Evolutionary conservation across 2,113 vertebrate species (phyloP), one percentile per base, ranked within the genome.

Genomic region (Nesogale talazaci): DNA sequence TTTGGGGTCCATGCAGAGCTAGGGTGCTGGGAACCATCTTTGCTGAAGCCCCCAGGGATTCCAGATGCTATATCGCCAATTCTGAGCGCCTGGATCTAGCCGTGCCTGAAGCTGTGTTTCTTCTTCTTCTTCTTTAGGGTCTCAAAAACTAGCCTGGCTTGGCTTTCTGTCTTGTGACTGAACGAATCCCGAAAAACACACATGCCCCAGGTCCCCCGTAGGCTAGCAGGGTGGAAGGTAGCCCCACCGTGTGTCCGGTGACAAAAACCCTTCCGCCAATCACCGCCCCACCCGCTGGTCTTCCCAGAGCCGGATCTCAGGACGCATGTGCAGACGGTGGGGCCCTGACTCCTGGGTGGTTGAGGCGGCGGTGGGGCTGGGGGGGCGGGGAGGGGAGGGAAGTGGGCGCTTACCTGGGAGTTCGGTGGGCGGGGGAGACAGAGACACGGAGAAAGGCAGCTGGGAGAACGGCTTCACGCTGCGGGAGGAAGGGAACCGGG

Each of bases 391-490:
- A 40, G 40, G 14, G 15, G 17, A 11, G 16, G 22, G 69, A 34
- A 57, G 8, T 9, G 14, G 22, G 40, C 61, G 89, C 95, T 95
- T 96, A 98, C 98, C 97, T 97, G 97, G 97, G 82, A 96, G 96
- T 40, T 97, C 96, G 59, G 96, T 76, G 85, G 97, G 78, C 52
- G 96, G 96, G 42, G 97, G 96, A n/a, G 97, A 94, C 95, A 96
- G 89, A 65, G 97, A 96, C 93, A 97, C 82, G 86, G 97, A 86
- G 78, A 97, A 97, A 0, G 97, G 86, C 2, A 96, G 91, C 95
- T 97, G 97, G 11, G 97, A 95, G 93, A 97, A 97, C 22, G 97
- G 97, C 97, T 98, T 98, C 95, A 97, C 93, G 0, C 98, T 98
- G 88, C n/a, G 61, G 67, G 72, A 93, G 19, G 69, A 52, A 94